Evolutionary conservation across 2,888 invertebrate genomes (phyloP).

Genomic region (Bhutanitis thaidina): DNA sequence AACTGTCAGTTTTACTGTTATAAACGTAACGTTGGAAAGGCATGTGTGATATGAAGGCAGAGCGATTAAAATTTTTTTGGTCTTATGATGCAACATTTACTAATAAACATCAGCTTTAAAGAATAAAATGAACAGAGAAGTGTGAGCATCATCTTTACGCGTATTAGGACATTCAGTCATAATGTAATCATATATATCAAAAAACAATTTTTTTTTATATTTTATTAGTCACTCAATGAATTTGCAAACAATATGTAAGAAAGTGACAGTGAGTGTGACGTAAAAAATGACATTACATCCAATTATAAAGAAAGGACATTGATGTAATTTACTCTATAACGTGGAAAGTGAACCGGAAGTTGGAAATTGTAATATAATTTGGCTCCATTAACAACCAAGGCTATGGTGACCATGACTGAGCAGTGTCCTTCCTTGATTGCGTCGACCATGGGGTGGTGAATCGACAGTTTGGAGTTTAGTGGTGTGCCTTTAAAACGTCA

Average conservation of each 20-base stretch:
- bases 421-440: conserved; percentile 24
- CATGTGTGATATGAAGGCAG: background rate
- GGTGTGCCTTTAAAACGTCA: conserved; percentile 9
- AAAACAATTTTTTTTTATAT: too few relatives aligned
- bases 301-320: background rate
- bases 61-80: background rate
- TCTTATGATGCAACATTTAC: too few relatives aligned
- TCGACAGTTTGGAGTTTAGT: conserved; percentile 17
- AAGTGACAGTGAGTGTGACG: too few relatives aligned
- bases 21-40: conserved; percentile 4
- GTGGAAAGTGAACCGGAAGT: conserved; percentile 13
- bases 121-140: too few relatives aligned
- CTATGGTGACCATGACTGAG: conserved; percentile 27
- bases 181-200: too few relatives aligned
- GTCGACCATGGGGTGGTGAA: conserved; percentile 17
- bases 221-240: too few relatives aligned
- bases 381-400: conserved; percentile 22
- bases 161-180: too few relatives aligned
- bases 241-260: too few relatives aligned
- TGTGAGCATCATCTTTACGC: too few relatives aligned
- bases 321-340: background rate
- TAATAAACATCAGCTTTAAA: too few relatives aligned
- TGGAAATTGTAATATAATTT: conserved; percentile 14
- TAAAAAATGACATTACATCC: background rate
- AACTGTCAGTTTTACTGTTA: conserved; percentile 11